Evolutionary conservation across 2,797 vertebrate genomes (phyloP), one percentile per base, ranked within the genome.

Genomic region (Lagocephalus sceleratus): DNA sequence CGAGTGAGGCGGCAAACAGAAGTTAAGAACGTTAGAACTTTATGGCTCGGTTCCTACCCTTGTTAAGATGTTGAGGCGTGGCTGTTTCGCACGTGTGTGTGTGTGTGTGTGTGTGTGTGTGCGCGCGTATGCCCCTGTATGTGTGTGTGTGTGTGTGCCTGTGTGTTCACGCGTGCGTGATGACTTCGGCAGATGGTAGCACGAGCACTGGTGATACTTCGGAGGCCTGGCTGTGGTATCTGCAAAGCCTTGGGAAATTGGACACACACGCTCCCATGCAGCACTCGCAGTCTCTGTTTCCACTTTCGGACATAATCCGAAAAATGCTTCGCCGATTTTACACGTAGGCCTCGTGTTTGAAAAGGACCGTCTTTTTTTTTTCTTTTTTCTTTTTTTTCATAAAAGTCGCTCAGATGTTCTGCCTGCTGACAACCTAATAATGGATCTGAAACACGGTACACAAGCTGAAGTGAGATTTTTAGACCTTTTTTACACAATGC

Each of bases 111-210:
- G 47, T 71, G 26, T 53, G 23, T 40, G 56, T 56, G 52, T 48
- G 22, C 26, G 49, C 56, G 45, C 5, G 25, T 22, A 40, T 12
- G 20, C 35, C 41, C 47, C 47, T 56, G 50, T n/a, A 43, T n/a
- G 46, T 46, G 20, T 42, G 57, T 43, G 41, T 43, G 41, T 43
- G 16, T 19, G 16, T 20, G 6, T 20, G 19, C 5, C 9, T 15
- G 48, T 14, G 10, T 45, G 44, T 58, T 40, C 45, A 48, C 19
- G 15, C 32, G 12, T 10, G 42, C 5, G 44, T 46, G 83, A 88
- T 85, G 83, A 71, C 70, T 85, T 79, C 84, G 82, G 82, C 87
- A 88, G 87, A 86, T 87, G 84, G 81, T 60, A 71, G 61, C 16
- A 42, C 70, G 79, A 81, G 57, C 75, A 71, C 66, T 79, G 78